Conservation (phyloP, 2,797 vertebrate species). For the Prionace glauca region DNA sequence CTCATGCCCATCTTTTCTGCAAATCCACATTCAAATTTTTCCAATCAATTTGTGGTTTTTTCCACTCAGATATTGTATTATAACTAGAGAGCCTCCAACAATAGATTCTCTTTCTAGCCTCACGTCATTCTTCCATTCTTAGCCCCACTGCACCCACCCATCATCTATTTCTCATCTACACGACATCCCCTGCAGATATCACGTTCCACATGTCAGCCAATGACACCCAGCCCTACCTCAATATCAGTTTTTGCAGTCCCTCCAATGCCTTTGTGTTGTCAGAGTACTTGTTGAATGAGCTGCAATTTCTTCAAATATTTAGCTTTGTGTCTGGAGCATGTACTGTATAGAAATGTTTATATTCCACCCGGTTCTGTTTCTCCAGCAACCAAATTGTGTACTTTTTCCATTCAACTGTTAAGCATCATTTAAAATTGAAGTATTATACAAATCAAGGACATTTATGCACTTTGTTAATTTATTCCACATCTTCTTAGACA, state of each 20-base stretch:
- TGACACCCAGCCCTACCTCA: not conserved
- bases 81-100: not conserved
- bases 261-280: not conserved
- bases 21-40: not conserved
- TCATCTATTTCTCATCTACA: not conserved
- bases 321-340: not conserved
- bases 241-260: not conserved
- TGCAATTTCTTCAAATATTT: not conserved
- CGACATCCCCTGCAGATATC: not conserved
- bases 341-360: not conserved
- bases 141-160: not conserved
- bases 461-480: not conserved
- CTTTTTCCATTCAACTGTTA: not conserved
- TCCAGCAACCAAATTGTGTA: not conserved
- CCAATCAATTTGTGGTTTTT: not conserved
- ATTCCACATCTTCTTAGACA: not conserved
- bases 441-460: not conserved
- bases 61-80: too few species aligned
- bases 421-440: not conserved
- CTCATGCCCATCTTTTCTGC: too few species aligned
- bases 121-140: not conserved
- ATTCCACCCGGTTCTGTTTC: not conserved
- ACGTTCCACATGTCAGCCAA: not conserved
- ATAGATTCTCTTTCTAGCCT: not conserved
- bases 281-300: not conserved